phyloP scores from a whole-genome alignment of 2,888 invertebrate genomes.

The Bellardia pandia region DNA sequence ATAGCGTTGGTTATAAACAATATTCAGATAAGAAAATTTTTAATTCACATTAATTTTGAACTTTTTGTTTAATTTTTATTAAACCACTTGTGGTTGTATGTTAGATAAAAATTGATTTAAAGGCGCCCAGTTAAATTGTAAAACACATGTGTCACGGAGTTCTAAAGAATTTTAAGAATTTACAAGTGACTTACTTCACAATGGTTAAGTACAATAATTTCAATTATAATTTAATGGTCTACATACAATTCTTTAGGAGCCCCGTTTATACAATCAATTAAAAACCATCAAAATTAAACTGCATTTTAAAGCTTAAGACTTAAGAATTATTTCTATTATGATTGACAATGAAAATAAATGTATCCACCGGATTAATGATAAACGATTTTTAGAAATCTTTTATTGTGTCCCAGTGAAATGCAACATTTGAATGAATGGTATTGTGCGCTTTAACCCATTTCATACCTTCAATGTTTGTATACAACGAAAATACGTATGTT shows the following conservation, averaged over 20 bases:
- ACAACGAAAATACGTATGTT: too few relatives aligned
- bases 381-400: background rate
- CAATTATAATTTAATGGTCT: background rate
- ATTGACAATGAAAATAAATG: slow-evolving; percentile 23
- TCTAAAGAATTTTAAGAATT: background rate
- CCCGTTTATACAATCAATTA: background rate
- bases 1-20: slow-evolving; percentile 69
- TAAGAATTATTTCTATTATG: slow-evolving; percentile 34
- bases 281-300: background rate
- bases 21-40: slow-evolving; percentile 42
- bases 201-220: background rate
- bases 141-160: slow-evolving; percentile 3
- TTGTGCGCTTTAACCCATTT: background rate
- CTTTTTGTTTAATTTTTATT: background rate
- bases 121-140: slow-evolving; percentile 22
- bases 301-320: slow-evolving; percentile 6
- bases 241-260: background rate
- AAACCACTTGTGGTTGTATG: slow-evolving; percentile 45
- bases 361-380: background rate
- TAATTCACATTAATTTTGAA: slow-evolving; percentile 19
- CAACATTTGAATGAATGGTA: background rate
- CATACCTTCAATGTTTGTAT: background rate
- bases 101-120: slow-evolving; percentile 39
- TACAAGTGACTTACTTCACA: background rate
- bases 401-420: background rate